These are phyloP conservation scores for Thaumatotibia leucotreta DNA, from an alignment of 1,140 invertebrate species.

Conservation along the genomic window DNA sequence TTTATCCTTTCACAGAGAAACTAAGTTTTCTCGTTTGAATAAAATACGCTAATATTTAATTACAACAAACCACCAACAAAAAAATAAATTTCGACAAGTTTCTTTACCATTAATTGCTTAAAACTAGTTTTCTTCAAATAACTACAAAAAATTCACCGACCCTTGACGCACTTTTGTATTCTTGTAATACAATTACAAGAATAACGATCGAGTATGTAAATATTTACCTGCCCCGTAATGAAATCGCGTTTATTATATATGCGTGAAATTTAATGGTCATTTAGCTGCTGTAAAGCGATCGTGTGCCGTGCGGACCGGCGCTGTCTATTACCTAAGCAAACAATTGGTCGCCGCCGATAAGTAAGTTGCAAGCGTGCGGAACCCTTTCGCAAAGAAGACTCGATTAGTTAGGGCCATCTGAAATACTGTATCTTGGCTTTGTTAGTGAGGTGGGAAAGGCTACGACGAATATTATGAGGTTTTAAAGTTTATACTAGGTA, in stretches of 20 bases:
- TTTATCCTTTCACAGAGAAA: too few species aligned
- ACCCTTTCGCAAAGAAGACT: constrained; percentile 27
- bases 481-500: too few species aligned
- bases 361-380: constrained; percentile 43
- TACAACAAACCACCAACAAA: too few species aligned
- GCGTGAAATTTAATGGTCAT: constrained; percentile 56
- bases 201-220: background rate
- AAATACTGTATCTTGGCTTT: background rate
- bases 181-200: too few species aligned
- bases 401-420: constrained; percentile 7
- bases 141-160: too few species aligned
- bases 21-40: too few species aligned
- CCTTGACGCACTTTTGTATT: too few species aligned
- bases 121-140: too few species aligned
- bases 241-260: constrained; percentile 30
- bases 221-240: background rate
- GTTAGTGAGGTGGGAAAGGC: background rate
- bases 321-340: constrained; percentile 66
- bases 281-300: constrained; percentile 48
- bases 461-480: too few species aligned
- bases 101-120: too few species aligned
- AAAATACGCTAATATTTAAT: too few species aligned
- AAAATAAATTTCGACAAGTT: too few species aligned
- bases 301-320: constrained; percentile 39
- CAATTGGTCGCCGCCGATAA: constrained; percentile 58